Conservation (phyloP, 2,888 invertebrate genomes). For the Himalopsyche tibetana region DNA sequence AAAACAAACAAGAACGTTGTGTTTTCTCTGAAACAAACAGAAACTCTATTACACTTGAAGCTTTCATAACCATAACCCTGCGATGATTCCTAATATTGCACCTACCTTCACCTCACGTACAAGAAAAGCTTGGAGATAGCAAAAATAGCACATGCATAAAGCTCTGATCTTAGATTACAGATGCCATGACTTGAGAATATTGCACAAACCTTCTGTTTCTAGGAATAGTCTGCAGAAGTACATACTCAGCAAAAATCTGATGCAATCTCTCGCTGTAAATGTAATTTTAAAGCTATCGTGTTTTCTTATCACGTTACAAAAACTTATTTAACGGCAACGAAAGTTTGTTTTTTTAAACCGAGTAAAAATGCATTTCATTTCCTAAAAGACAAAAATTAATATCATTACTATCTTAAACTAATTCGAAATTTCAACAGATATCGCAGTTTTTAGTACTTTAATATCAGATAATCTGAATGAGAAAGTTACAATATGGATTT, state of each 20-base stretch:
- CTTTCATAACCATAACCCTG: slow-evolving; percentile 38
- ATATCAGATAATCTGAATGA: too few species aligned
- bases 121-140: slow-evolving; percentile 53
- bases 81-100: slow-evolving; percentile 61
- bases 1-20: not conserved
- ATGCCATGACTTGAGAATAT: slow-evolving; percentile 40
- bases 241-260: slow-evolving; percentile 32
- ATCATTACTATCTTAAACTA: too few species aligned
- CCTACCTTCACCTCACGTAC: slow-evolving; percentile 55
- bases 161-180: slow-evolving; percentile 52
- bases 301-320: not conserved
- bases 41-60: slow-evolving; percentile 27
- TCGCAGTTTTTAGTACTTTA: too few species aligned
- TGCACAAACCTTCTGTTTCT: slow-evolving; percentile 22
- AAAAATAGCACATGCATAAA: slow-evolving; percentile 59
- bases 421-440: too few species aligned
- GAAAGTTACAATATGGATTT: too few species aligned
- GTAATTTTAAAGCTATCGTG: not conserved
- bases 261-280: slow-evolving; percentile 18
- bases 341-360: too few species aligned
- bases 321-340: too few species aligned
- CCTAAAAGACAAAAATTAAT: too few species aligned
- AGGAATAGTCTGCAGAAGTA: not conserved
- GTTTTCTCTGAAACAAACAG: not conserved
- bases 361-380: too few species aligned